Percentiles rank a stretch among this genome's conserved stretches.
phyloP scores from a whole-genome alignment of 2,888 invertebrate genomes.

The Osedax frankpressi region DNA sequence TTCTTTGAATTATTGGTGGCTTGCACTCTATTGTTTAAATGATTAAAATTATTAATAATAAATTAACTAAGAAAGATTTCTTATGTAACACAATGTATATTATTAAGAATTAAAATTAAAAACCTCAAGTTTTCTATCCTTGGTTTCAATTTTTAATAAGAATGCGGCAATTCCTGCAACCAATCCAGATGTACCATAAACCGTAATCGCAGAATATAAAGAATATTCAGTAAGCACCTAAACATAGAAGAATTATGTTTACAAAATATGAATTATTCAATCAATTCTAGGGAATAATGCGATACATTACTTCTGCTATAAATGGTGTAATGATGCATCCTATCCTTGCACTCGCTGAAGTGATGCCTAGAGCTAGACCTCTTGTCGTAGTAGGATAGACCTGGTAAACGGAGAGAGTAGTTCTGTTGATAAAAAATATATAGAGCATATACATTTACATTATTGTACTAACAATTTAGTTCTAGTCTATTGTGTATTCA shows the following conservation, averaged over 20 bases:
- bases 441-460: background rate
- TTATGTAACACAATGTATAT: too few relatives aligned
- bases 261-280: background rate
- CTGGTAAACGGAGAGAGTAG: constrained; percentile 28
- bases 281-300: background rate
- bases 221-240: constrained; percentile 41
- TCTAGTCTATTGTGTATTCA: too few relatives aligned
- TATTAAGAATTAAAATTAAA: too few relatives aligned
- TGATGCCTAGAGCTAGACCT: constrained; percentile 77
- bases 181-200: constrained; percentile 62
- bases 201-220: constrained; percentile 36
- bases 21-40: too few relatives aligned
- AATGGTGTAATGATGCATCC: constrained; percentile 87
- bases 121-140: constrained; percentile 51
- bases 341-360: constrained; percentile 75
- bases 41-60: too few relatives aligned
- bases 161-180: constrained; percentile 64
- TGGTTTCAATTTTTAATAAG: constrained; percentile 71
- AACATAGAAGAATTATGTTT: background rate
- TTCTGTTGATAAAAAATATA: too few relatives aligned
- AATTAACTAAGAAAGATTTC: too few relatives aligned
- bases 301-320: constrained; percentile 65
- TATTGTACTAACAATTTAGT: background rate
- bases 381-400: constrained; percentile 80
- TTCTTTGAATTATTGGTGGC: too few relatives aligned